Base-by-base conservation (phyloP, 2,888 invertebrate genomes). In the Tenthredo scrophulariae region DNA sequence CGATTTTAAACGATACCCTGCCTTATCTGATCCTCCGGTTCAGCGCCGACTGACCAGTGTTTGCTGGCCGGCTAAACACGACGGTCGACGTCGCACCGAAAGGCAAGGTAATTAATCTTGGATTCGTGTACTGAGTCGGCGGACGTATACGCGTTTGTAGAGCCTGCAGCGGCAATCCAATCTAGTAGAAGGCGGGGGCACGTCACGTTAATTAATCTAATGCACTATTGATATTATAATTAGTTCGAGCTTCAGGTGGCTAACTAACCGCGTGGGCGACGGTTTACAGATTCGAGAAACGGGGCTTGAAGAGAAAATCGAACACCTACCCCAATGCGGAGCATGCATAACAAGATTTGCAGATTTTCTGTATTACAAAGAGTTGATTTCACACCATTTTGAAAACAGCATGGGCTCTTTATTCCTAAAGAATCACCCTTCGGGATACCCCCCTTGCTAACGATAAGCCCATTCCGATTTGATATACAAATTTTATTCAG, bases 191-290 rank as follows among this genome's bases (percentile, higher is more conserved):
- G 83, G 46, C 46, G 83, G 65, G 62, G 88, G 88, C 88, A 89
- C 88, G 88, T 87, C 88, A 88, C 88, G 88, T 88, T 90, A 91
- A 90, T 90, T 90, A 89, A 90, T 90, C 88, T 85, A 88, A 87
- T 86, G 86, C 85, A 85, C 87, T 90, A 89, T 89, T 90, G 89
- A 90, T 89, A 89, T 89, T 89, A 89, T 89, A 89, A 90, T 89
- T 89, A 89, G 89, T 84, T 84, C 86, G 84, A 40, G 83, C 80
- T 79, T 70, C 80, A 46, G 80, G 62, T 67, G 79, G 65, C 37
- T n/a, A 62, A 54, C 40, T 72, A 18, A 70, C 70, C 37, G 84
- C 37, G 46, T 84, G 67, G 37, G 74, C 77, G 77, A 77, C 33
- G 18, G 74, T 43, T 43, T 40, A 10, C 29, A 43, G 74, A 46